A percentile compares a stretch with the other conserved stretches of the same genome.
Evolutionary conservation across 2,888 invertebrate species (phyloP).

Genomic region (Troides aeacus): DNA sequence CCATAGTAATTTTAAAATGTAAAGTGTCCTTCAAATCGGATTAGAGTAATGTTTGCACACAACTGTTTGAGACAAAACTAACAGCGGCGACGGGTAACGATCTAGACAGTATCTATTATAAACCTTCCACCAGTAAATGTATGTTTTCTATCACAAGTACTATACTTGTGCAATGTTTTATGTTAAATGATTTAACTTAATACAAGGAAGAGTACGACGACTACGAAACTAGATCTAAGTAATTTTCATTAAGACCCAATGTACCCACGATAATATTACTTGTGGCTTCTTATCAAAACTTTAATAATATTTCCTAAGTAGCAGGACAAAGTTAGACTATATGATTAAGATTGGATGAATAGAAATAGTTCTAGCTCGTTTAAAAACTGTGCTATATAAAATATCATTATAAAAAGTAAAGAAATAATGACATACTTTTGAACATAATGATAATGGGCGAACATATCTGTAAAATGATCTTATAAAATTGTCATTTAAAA

Average conservation of each 20-base stretch:
- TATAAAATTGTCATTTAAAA: background rate
- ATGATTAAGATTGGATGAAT: background rate
- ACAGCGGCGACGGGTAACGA: too few relatives aligned
- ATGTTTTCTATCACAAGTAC: background rate
- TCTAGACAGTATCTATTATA: too few relatives aligned
- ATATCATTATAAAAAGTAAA: background rate
- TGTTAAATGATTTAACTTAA: background rate
- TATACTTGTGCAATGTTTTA: background rate
- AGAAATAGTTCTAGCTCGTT: slow-evolving; percentile 10
- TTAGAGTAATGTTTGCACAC: too few relatives aligned
- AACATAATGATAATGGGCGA: background rate
- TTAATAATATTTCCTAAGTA: slow-evolving; percentile 25
- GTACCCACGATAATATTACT: slow-evolving; percentile 15
- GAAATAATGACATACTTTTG: background rate
- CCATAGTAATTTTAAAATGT: too few relatives aligned
- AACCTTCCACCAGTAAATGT: background rate
- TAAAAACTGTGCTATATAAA: background rate
- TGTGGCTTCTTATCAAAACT: slow-evolving; percentile 24
- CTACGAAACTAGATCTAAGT: slow-evolving; percentile 18
- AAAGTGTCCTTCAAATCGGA: too few relatives aligned
- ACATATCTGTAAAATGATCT: background rate
- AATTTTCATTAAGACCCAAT: slow-evolving; percentile 16
- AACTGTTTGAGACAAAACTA: too few relatives aligned
- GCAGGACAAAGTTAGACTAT: slow-evolving; percentile 11
- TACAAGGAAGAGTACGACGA: slow-evolving; percentile 1